These are phyloP conservation scores for Pachycephala philippinensis DNA, from an alignment of 2,113 vertebrate species.

Conservation along the genomic window DNA sequence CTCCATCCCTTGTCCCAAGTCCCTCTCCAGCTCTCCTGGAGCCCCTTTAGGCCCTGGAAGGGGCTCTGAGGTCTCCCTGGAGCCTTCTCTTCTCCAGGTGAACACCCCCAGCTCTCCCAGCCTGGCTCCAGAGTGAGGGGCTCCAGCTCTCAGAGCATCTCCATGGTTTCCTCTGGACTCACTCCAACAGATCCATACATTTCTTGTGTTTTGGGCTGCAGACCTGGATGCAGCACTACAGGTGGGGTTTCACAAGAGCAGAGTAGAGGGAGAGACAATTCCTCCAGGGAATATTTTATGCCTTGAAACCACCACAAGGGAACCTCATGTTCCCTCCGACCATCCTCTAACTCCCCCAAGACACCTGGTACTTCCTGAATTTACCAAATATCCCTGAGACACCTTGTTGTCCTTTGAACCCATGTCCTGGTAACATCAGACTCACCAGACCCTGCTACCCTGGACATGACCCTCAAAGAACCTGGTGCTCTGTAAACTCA, in stretches of 20 bases:
- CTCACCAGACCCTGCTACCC: background rate
- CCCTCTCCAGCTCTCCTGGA: too few relatives aligned
- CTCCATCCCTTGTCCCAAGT: too few relatives aligned
- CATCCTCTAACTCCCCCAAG: background rate
- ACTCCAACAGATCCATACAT: fast-evolving
- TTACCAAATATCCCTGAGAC: background rate
- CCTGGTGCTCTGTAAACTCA: background rate
- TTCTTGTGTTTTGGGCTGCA: background rate
- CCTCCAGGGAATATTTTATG: background rate
- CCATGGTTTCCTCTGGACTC: fast-evolving
- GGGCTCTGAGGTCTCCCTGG: too few relatives aligned
- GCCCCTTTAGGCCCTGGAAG: too few relatives aligned
- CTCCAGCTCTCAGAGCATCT: background rate
- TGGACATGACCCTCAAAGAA: background rate
- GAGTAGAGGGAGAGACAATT: background rate
- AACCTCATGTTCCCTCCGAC: background rate
- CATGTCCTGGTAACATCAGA: background rate
- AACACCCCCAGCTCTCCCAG: too few relatives aligned
- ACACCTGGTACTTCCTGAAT: background rate
- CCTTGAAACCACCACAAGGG: background rate
- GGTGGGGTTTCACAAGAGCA: background rate
- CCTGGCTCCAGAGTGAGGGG: background rate
- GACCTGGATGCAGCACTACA: background rate
- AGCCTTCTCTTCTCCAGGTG: too few relatives aligned
- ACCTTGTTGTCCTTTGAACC: background rate